A percentile compares a stretch with the other conserved stretches of the same genome.
Evolutionary conservation across 2,797 vertebrate species (phyloP).

Genomic region (Diplodus sargus): DNA sequence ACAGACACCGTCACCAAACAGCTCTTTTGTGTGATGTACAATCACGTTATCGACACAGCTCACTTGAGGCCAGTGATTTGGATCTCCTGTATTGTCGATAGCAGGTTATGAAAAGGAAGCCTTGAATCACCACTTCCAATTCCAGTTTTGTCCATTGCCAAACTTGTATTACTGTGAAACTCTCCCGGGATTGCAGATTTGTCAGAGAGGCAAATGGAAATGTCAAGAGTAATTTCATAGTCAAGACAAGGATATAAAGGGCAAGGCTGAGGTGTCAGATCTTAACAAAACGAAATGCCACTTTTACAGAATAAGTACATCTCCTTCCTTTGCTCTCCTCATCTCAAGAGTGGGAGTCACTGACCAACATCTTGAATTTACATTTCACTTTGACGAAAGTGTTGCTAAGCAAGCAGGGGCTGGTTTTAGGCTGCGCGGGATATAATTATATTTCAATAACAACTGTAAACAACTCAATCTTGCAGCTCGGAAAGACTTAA

Average conservation of each 20-base stretch:
- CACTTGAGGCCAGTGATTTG: slow-evolving; percentile 10
- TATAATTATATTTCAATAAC: slow-evolving; percentile 25
- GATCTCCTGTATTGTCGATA: background rate
- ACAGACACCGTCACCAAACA: background rate
- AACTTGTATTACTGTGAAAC: slow-evolving; percentile 8
- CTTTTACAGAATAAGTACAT: slow-evolving; percentile 38
- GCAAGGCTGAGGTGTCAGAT: slow-evolving; percentile 44
- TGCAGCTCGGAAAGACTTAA: background rate
- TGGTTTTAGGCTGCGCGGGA: slow-evolving; percentile 39
- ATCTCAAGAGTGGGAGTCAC: slow-evolving; percentile 55
- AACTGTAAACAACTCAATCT: slow-evolving; percentile 22
- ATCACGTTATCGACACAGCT: slow-evolving; percentile 6
- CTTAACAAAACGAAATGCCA: slow-evolving; percentile 50
- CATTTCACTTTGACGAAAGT: slow-evolving; percentile 56
- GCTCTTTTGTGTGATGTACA: background rate
- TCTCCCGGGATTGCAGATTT: slow-evolving; percentile 8
- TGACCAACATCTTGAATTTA: slow-evolving; percentile 53
- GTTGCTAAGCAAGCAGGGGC: slow-evolving; percentile 52
- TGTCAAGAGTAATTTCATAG: slow-evolving; percentile 56
- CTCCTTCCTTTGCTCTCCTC: slow-evolving; percentile 28
- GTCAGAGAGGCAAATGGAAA: slow-evolving; percentile 46
- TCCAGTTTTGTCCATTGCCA: slow-evolving; percentile 13
- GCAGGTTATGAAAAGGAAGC: background rate
- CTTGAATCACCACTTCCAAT: background rate
- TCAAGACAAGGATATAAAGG: slow-evolving; percentile 41